These are phyloP conservation scores for Sesamia nonagrioides DNA, from an alignment of 1,140 invertebrate genomes.

Conservation along the genomic window DNA sequence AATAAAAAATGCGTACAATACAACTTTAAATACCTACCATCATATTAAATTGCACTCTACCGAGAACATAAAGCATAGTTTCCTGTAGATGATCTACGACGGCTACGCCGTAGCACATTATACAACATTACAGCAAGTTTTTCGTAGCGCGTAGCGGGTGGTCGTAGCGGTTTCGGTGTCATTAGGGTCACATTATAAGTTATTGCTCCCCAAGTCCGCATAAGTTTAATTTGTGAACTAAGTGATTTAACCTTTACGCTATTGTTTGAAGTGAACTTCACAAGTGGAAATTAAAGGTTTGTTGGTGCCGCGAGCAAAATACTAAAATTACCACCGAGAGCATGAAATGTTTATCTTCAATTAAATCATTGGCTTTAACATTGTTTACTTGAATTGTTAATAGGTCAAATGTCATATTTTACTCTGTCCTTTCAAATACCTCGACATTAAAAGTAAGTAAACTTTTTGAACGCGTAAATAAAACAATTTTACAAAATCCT, in stretches of 20 bases:
- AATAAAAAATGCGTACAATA: background rate
- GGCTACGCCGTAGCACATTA: conserved; percentile 28
- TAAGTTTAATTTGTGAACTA: background rate
- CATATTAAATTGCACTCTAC: background rate
- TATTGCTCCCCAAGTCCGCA: background rate
- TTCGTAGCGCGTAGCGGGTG: conserved; percentile 11
- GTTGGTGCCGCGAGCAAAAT: no score
- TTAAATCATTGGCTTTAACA: background rate
- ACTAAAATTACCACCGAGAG: no score
- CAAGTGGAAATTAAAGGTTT: background rate
- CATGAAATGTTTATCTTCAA: no score
- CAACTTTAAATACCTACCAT: background rate
- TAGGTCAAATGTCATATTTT: background rate
- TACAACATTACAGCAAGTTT: conserved; percentile 14
- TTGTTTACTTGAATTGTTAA: background rate
- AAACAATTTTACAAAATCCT: conserved; percentile 37
- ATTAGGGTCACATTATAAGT: background rate
- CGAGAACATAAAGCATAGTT: background rate
- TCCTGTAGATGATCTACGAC: conserved; percentile 5
- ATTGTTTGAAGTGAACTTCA: background rate
- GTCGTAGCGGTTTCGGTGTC: conserved; percentile 6
- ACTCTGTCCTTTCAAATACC: background rate
- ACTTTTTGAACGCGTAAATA: conserved; percentile 21
- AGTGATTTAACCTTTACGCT: background rate
- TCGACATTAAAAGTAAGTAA: conserved; percentile 31